Evolutionary conservation across 2,888 invertebrate genomes (phyloP).

Genomic region (Fragum fragum): DNA sequence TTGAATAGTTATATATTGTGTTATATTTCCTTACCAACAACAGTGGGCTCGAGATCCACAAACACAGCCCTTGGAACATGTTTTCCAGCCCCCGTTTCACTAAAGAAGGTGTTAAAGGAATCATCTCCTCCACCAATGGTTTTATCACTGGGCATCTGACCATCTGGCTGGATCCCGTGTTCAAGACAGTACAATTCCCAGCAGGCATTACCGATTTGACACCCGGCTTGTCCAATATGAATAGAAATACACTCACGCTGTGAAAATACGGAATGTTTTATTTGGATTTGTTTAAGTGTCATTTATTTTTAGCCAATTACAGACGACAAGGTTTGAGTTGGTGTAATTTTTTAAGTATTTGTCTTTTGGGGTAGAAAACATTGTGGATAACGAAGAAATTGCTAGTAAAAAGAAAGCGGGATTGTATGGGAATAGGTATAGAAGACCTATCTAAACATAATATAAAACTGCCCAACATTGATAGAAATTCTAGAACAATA

Average conservation of each 20-base stretch:
- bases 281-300: too few species aligned
- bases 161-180: conserved; percentile 28
- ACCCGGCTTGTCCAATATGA: conserved; percentile 28
- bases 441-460: too few species aligned
- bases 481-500: too few species aligned
- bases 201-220: conserved; percentile 30
- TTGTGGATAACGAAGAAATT: too few species aligned
- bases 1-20: too few species aligned
- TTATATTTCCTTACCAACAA: conserved; percentile 91
- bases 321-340: too few species aligned
- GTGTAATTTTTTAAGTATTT: too few species aligned
- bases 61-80: conserved; percentile 97
- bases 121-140: conserved; percentile 36
- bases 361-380: too few species aligned
- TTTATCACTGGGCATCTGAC: conserved; percentile 37
- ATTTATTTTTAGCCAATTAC: too few species aligned
- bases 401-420: too few species aligned
- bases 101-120: conserved; percentile 83
- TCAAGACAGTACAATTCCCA: conserved; percentile 29
- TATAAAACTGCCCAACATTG: too few species aligned
- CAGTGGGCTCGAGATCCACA: conserved; percentile 98
- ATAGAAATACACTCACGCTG: conserved; percentile 25
- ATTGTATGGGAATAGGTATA: too few species aligned
- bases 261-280: conserved; percentile 80
- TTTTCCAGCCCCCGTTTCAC: conserved; percentile 97